Evolutionary conservation across 2,888 invertebrate species (phyloP), one percentile per base, ranked within the genome.

Genomic region (Sphaerophoria rueppellii): DNA sequence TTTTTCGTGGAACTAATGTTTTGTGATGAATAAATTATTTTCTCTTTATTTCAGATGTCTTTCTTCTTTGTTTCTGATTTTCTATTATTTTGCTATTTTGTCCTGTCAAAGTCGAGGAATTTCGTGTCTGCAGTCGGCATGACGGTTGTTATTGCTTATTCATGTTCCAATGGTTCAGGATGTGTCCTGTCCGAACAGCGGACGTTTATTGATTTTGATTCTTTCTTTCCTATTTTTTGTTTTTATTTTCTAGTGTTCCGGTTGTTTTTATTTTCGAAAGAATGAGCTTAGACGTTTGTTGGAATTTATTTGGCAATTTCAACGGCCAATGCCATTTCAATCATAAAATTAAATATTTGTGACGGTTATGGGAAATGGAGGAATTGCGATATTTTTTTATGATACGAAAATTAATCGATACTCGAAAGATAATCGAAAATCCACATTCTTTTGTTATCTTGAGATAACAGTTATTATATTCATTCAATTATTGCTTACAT

Each of bases 1-100:
- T 40, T 9, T 14, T 60, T 12, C 32, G 12, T 43, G 63, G 37
- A 52, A 78, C 57, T 78, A 82, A 82, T 82, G 78, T 78, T 78
- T 70, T 58, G 70, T 34, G 50, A 48, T 57, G 82, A 78, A 78
- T 74, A 78, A 57, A 78, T 74, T 82, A 78, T 65, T 82, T 69
- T 58, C 46, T 43, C 16, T 48, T 57, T 24, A 24, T 61, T 80
- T 70, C 69, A 57, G 61, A 73, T 46, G 24, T 34, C 24, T 24
- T 37, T 48, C 37, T 63, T 60, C 32, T 24, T n/a, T 9, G 58
- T 37, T 46, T 65, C 12, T n/a, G n/a, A 7, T 55, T 48, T 11
- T 43, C 6, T 35, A 6, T 35, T 12, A 24, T 24, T 24, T 24
- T 24, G 1, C 60, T 32, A 63, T 77, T 77, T 55, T 40, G 72